phyloP scores from a whole-genome alignment of 2,797 vertebrate genomes.

The Malacoctenus gilli region DNA sequence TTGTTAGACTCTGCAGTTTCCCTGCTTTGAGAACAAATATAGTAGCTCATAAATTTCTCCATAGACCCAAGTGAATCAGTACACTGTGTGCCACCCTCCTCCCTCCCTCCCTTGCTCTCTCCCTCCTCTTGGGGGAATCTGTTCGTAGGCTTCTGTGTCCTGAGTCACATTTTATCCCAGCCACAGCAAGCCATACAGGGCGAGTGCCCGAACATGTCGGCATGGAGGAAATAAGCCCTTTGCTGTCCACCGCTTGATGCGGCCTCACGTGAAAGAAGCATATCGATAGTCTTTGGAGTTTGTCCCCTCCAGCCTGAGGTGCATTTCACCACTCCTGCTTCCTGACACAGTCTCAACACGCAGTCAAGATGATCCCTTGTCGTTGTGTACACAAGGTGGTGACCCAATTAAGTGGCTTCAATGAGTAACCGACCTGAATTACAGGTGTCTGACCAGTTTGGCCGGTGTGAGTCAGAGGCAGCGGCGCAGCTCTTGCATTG shows the following conservation, averaged over 20 bases:
- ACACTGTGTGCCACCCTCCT: slow-evolving; percentile 28
- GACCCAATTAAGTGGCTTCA: slow-evolving; percentile 30
- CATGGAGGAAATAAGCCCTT: slow-evolving; percentile 38
- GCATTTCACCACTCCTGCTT: not conserved
- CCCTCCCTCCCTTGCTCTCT: slow-evolving; percentile 15
- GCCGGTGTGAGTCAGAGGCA: slow-evolving; percentile 27
- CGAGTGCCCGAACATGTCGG: slow-evolving; percentile 35
- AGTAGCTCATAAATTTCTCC: slow-evolving; percentile 66
- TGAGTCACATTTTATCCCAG: slow-evolving; percentile 69
- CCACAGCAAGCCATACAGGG: slow-evolving; percentile 46
- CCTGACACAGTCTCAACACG: not conserved
- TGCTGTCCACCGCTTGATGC: no score
- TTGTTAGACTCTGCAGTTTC: slow-evolving; percentile 42
- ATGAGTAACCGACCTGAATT: slow-evolving; percentile 22
- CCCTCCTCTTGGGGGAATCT: slow-evolving; percentile 50
- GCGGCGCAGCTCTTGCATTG: slow-evolving; percentile 12
- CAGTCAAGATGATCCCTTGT: not conserved
- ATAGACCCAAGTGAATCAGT: slow-evolving; percentile 66
- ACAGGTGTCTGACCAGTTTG: slow-evolving; percentile 54
- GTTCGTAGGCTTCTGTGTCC: slow-evolving; percentile 66
- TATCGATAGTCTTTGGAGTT: slow-evolving; percentile 35
- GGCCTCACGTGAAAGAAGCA: not conserved
- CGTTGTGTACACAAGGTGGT: slow-evolving; percentile 17
- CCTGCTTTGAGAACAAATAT: slow-evolving; percentile 48
- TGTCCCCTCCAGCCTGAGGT: not conserved